Conservation (phyloP, 1,140 invertebrate genomes). For the Streblospio benedicti region DNA sequence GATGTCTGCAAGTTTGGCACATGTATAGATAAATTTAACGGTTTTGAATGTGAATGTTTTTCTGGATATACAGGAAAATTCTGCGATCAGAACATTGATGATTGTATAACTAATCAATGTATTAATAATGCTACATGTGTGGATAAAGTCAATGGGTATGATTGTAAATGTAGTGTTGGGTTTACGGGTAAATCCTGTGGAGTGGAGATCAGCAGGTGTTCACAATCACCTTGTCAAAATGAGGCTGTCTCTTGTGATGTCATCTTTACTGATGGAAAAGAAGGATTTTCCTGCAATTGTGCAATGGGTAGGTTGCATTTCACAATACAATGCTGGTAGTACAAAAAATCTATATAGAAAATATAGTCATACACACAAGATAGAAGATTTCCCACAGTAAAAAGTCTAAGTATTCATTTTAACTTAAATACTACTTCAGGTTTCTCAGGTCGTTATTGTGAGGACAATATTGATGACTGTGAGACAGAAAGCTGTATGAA, state of each 20-base stretch:
- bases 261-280: neutral
- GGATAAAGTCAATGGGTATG: slow-evolving; percentile 10
- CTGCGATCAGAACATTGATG: slow-evolving; percentile 25
- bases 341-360: neutral
- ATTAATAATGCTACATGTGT: slow-evolving; percentile 77
- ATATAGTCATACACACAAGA: slow-evolving; percentile 47
- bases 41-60: neutral
- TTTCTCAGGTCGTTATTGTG: slow-evolving; percentile 83
- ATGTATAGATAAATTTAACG: neutral
- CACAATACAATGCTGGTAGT: no score
- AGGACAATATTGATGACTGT: slow-evolving; percentile 86
- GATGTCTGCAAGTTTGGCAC: neutral
- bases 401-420: slow-evolving; percentile 13
- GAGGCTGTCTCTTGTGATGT: slow-evolving; percentile 7
- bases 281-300: neutral
- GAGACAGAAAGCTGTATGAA: slow-evolving; percentile 79
- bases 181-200: slow-evolving; percentile 32
- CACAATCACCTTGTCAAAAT: slow-evolving; percentile 16
- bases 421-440: slow-evolving; percentile 48
- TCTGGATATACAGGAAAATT: slow-evolving; percentile 22
- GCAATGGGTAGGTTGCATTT: no score
- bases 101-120: slow-evolving; percentile 24
- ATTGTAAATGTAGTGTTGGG: slow-evolving; percentile 14
- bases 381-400: slow-evolving; percentile 67
- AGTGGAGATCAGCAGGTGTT: slow-evolving; percentile 11